Conservation (phyloP, 2,797 vertebrate genomes). For the Gallinago stenura region DNA sequence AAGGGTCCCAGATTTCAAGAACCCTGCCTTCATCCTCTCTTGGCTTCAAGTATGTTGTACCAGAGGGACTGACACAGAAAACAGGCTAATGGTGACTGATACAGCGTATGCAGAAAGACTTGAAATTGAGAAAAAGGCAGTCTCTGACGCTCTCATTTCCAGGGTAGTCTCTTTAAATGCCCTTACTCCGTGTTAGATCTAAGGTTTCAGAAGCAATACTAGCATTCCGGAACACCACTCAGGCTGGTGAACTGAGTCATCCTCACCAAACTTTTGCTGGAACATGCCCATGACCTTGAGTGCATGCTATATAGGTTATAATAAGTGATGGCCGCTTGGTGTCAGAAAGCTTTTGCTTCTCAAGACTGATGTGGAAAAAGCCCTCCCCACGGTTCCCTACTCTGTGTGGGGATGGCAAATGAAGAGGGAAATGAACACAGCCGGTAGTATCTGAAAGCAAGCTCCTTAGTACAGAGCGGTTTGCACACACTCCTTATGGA, state of each 20-base stretch:
- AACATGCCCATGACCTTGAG: not conserved
- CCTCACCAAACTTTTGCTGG: not conserved
- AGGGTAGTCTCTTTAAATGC: not conserved
- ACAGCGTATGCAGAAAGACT: not conserved
- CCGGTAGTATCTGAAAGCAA: not conserved
- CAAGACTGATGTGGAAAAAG: not conserved
- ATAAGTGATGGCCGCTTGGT: not conserved
- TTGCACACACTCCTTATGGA: not conserved
- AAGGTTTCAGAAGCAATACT: not conserved
- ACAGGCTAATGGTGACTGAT: not conserved
- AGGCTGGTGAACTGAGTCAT: not conserved
- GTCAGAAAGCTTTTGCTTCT: not conserved
- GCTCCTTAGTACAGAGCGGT: not conserved
- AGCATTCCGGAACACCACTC: not conserved
- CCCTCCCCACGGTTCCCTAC: not conserved
- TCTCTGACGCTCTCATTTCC: not conserved
- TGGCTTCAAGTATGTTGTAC: not conserved
- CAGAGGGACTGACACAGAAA: not conserved
- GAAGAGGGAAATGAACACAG: not conserved
- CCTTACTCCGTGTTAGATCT: not conserved
- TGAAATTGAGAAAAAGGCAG: not conserved
- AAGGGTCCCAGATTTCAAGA: constrained; percentile 55
- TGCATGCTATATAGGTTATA: not conserved
- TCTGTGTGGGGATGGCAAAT: not conserved
- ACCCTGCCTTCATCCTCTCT: constrained; percentile 5